Evolutionary conservation across 30 jellyfish, hydroid and myxozoan species (phyloP), one percentile per base, ranked within the genome.

Genomic region (Aurelia aurita): DNA sequence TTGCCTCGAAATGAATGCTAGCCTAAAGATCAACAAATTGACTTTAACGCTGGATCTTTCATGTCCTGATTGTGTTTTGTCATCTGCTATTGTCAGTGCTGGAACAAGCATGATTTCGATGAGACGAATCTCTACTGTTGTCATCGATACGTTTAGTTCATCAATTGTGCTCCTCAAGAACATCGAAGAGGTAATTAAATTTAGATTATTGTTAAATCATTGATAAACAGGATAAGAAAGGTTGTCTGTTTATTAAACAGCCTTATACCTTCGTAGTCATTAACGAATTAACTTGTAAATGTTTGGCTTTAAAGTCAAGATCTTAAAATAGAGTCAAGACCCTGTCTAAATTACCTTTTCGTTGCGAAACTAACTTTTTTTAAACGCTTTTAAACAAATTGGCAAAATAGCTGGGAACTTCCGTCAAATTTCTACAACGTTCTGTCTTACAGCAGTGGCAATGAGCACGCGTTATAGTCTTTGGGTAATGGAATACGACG

Each of bases 81-180:
- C 93, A 39, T 83, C 93, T 7, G 93, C 87, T 6, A 70, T 63
- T 19, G 66, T 83, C 84, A 83, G 81, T 70, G 93, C 72, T 44
- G 93, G 93, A 20, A 54, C 93, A 45, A 83, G 93, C 47, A 46
- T 71, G 59, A 53, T 71, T 0, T 47, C 93, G 22, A 83, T 83
- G 93, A 47, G 93, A 35, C 59, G 72, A 20, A 39, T 53, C 7
- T 77, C 93, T 29, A 58, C 82, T 3, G 81, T 83, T 20, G 49
- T 8, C 7, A 69, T 83, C 29, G 93, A 83, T 59, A 32, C 45
- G 1, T 23, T 58, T n/a, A 32, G 23, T 3, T 20, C 54, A 3
- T 71, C 72, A 0, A 82, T 83, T 35, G 14, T 66, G 26, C 79
- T 83, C 43, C 81, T 83, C 51, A 66, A 70, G 60, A 58, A 83